phyloP scores from a whole-genome alignment of 2,888 invertebrate species.

The Anodontia alba region DNA sequence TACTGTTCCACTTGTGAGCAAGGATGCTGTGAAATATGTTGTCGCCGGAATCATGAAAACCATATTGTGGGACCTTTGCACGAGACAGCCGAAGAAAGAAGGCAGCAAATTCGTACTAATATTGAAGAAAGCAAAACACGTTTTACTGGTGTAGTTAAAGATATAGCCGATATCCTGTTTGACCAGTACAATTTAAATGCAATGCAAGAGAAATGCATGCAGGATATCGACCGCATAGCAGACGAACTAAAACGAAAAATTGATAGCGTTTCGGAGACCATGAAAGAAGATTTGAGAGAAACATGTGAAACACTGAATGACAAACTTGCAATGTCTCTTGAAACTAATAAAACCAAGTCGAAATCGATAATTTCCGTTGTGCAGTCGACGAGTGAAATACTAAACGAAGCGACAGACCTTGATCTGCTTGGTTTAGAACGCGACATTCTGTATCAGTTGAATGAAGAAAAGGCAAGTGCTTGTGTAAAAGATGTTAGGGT shows the following conservation, averaged over 20 bases:
- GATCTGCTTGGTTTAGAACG: not conserved
- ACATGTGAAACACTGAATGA: not conserved
- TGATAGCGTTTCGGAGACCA: not conserved
- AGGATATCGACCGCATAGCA: not conserved
- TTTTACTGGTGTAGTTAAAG: not conserved
- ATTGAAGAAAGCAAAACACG: not conserved
- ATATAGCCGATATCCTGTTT: not conserved
- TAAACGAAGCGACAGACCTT: not conserved
- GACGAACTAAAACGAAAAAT: not conserved
- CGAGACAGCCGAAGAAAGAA: not conserved
- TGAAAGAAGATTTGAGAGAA: not conserved
- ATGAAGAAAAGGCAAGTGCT: not conserved
- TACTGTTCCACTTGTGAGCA: not conserved
- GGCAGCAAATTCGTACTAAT: not conserved
- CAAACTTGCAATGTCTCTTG: not conserved
- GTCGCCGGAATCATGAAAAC: not conserved
- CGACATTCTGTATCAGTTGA: not conserved
- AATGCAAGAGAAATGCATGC: not conserved
- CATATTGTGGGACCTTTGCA: not conserved
- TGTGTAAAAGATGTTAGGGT: not conserved
- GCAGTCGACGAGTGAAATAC: not conserved
- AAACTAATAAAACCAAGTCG: not conserved
- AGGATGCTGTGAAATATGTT: not conserved
- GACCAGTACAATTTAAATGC: not conserved
- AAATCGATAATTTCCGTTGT: not conserved